Base-by-base conservation (phyloP, 1,140 invertebrate genomes). In the Rhysida immarginata region DNA sequence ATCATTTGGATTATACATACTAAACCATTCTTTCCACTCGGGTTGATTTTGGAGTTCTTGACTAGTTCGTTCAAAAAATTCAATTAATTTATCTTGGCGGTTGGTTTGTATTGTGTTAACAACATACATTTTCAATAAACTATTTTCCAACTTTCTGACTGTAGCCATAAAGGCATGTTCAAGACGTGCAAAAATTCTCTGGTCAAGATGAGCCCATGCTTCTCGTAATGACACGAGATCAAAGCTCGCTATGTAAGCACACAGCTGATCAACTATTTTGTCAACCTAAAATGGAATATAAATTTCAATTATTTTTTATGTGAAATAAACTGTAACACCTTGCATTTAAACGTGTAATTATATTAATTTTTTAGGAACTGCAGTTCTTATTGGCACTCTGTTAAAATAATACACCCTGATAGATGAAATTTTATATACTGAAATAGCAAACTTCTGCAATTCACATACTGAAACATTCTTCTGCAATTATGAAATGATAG, bases 11-110 rank as follows among this genome's bases (percentile, higher is more conserved):
- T 5, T 46, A 46, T 11, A 46, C 81, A 76, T 81, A 96, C 91
- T 85, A 75, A 96, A 96, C 93, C 93, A 97, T 63, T 96, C 93
- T 66, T 85, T 93, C 89, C 93, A 97, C 66, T 95, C 91, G 53
- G 77, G 75, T 68, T 92, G 87, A 54, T 82, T 83, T 66, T 93
- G 87, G 25, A 96, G 66, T 64, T 96, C 87, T 50, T 81, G 75
- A 2, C 87, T 79, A 78, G 96, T 81, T 74, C 85, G 91, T 25
- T 78, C 78, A 68, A 96, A 89, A 70, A 96, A 96, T 58, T 96
- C 91, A 41, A 78, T 75, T 44, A 95, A 79, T 72, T 87, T 90
- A 23, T 95, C 91, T 46, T 78, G 75, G 62, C 84, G 84, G 60
- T 84, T 84, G 55, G 81, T 87, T 49, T 83, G 76, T 13, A 85